Conservation (phyloP, 2,113 vertebrate species). For the Peromyscus leucopus region DNA sequence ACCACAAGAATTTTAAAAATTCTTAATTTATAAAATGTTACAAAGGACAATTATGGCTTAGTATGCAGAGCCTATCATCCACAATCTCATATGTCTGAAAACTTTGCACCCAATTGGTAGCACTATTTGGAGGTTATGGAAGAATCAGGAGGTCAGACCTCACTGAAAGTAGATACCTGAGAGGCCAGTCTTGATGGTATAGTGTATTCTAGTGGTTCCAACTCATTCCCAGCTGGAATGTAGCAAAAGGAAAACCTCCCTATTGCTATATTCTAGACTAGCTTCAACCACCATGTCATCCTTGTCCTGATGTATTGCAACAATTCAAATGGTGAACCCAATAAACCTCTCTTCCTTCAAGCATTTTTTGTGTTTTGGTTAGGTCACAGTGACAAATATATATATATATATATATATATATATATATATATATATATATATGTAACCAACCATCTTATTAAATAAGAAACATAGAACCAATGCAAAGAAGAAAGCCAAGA, state of each 20-base stretch:
- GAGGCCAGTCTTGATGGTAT: not conserved
- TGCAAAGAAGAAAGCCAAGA: too few species aligned
- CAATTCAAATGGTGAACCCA: not conserved
- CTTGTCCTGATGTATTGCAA: not conserved
- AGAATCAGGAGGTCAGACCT: not conserved
- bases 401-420: too few species aligned
- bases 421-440: too few species aligned
- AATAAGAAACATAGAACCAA: too few species aligned
- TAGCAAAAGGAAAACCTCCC: too few species aligned
- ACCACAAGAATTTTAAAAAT: not conserved
- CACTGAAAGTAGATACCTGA: not conserved
- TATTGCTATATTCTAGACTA: not conserved
- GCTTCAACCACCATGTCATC: too few species aligned
- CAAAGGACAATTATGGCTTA: not conserved
- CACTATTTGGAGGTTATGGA: not conserved
- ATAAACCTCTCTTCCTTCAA: not conserved
- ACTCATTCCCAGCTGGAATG: not conserved
- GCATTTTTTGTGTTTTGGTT: not conserved
- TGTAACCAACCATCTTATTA: too few species aligned
- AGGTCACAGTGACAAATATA: not conserved
- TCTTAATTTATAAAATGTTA: not conserved
- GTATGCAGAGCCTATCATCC: not conserved
- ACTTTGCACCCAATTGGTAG: not conserved
- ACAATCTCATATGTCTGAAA: not conserved
- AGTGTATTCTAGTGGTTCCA: not conserved